Evolutionary conservation across 2,797 vertebrate genomes (phyloP), one percentile per base, ranked within the genome.

Genomic region (Microcaecilia unicolor): DNA sequence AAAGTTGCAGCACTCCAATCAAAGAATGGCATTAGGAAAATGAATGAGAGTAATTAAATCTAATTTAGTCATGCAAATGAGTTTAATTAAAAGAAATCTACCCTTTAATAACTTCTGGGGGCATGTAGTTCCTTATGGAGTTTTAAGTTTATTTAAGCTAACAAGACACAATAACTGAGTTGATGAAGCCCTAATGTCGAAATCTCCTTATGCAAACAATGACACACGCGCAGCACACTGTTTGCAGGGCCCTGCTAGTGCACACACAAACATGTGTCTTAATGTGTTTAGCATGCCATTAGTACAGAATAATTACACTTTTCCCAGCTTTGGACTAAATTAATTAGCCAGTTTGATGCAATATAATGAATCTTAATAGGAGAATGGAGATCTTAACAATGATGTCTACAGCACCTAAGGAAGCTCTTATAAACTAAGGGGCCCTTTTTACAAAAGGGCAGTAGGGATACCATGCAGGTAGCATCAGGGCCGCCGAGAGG

Each of bases 61-160:
- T 75, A 77, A 84, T 84, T 83, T 76, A 78, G 67, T 67, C 60
- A 75, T 75, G 79, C 72, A 84, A 83, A 83, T 82, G 52, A 80
- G 60, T 69, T 81, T 80, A 85, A 84, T 85, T 83, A 82, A 73
- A 72, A 76, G 76, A 80, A 82, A 81, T 74, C 68, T 79, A 75
- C 51, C 44, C 73, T 75, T 70, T 80, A 77, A 84, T 84, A 85
- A 83, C 83, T 80, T 78, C 65, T 69, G 72, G 72, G 71, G 72
- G 36, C 76, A 68, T 20, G 42, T 19, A 5, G 19, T 48, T 84
- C 75, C 75, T 34, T 61, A 60, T 2, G 74, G 79, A 78, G 64
- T 70, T 65, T 56, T 58, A 60, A 60, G 64, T 82, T 77, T 77
- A 61, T 76, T 72, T 83, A 74, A 72, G 67, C 67, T 80, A 73